These are phyloP conservation scores for Nymphicus hollandicus DNA, from an alignment of 2,113 vertebrate species.

Conservation along the genomic window DNA sequence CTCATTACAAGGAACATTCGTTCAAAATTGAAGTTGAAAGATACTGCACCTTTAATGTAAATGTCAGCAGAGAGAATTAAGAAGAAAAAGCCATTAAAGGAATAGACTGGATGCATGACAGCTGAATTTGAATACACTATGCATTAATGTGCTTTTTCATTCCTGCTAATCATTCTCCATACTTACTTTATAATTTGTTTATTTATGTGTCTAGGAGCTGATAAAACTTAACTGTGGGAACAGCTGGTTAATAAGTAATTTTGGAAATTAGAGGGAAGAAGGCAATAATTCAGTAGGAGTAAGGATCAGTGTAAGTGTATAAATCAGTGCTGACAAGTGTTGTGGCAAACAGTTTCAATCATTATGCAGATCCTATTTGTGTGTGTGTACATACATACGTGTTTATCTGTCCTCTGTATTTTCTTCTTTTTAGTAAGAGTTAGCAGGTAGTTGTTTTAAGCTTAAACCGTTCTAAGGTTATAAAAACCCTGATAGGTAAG, in stretches of 20 bases:
- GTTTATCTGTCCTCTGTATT: background rate
- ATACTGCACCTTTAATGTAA: constrained; percentile 61
- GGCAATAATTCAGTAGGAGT: background rate
- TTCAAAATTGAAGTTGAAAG: constrained; percentile 48
- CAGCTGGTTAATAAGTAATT: constrained; percentile 65
- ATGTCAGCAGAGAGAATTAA: constrained; percentile 64
- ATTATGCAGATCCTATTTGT: background rate
- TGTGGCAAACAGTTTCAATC: background rate
- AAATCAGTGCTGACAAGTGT: background rate
- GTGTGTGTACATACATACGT: background rate
- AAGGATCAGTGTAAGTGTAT: background rate
- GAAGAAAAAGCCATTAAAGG: constrained; percentile 69
- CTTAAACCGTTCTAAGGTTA: background rate
- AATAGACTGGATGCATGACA: constrained; percentile 59
- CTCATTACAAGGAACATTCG: constrained; percentile 36
- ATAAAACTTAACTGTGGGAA: constrained; percentile 37
- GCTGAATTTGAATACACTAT: constrained; percentile 64
- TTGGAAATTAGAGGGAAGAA: constrained; percentile 35
- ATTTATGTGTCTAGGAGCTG: constrained; percentile 53
- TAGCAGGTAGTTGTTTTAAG: background rate
- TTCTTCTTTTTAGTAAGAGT: background rate
- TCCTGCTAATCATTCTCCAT: constrained; percentile 52
- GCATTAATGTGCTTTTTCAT: constrained; percentile 61
- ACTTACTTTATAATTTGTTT: constrained; percentile 66
- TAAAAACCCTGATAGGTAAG: background rate